Percentiles rank a stretch among this genome's conserved stretches.
Evolutionary conservation across 2,797 vertebrate genomes (phyloP).

Genomic region (Squalus acanthias): DNA sequence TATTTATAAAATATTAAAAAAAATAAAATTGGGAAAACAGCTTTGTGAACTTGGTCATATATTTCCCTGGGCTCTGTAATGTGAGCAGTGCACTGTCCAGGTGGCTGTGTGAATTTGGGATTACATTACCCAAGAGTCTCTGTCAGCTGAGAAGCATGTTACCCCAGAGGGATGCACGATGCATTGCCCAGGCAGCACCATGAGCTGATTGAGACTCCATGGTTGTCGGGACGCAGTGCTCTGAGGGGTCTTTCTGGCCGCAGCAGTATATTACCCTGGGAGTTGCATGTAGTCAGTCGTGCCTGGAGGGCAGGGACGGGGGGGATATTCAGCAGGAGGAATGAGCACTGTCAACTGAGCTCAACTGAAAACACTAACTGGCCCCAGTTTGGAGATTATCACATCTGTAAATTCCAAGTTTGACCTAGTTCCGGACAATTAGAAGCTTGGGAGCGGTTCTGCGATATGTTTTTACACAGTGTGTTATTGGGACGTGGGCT

Average conservation of each 20-base stretch:
- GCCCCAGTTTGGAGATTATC: not conserved
- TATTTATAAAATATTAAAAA: not conserved
- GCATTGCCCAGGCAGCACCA: not conserved
- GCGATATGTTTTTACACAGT: not conserved
- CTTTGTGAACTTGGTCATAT: not conserved
- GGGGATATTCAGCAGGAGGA: not conserved
- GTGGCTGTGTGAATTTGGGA: conserved; percentile 10
- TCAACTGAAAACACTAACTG: not conserved
- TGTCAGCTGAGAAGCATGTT: not conserved
- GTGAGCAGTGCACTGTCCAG: conserved; percentile 9
- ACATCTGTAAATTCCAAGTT: not conserved
- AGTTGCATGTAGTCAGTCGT: not conserved
- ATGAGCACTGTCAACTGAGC: too few relatives aligned
- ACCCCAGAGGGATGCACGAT: not conserved
- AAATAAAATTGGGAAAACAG: not conserved
- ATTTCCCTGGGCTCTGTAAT: conserved; percentile 1
- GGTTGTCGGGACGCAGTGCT: not conserved
- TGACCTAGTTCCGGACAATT: not conserved
- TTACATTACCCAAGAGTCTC: not conserved
- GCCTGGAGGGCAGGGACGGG: not conserved
- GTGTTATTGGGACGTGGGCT: not conserved
- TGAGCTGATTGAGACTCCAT: not conserved
- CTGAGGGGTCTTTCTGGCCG: not conserved
- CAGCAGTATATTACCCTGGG: not conserved
- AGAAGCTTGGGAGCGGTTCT: not conserved